phyloP scores from a whole-genome alignment of 2,888 invertebrate species.

The Abscondita cerata region DNA sequence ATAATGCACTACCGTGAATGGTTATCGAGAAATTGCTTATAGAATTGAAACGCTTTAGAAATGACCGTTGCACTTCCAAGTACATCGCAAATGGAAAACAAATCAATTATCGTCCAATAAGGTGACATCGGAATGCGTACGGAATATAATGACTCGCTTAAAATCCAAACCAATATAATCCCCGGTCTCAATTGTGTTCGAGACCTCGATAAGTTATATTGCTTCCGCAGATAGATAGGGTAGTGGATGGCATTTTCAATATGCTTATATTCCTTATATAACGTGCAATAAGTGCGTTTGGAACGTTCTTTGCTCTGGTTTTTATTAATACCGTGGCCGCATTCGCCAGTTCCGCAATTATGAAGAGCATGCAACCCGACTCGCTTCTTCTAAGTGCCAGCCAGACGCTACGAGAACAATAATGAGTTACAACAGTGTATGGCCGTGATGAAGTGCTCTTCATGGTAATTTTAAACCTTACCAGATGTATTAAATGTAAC shows the following conservation, averaged over 20 bases:
- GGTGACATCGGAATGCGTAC: slow-evolving; percentile 47
- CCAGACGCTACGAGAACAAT: slow-evolving; percentile 35
- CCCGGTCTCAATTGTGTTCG: slow-evolving; percentile 41
- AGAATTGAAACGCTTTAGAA: slow-evolving; percentile 29
- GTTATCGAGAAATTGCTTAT: slow-evolving; percentile 20
- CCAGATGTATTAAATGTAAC: slow-evolving; percentile 40
- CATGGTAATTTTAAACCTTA: slow-evolving; percentile 40
- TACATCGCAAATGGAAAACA: slow-evolving; percentile 34
- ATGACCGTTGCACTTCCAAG: slow-evolving; percentile 27
- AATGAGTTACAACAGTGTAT: slow-evolving; percentile 36
- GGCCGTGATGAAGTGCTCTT: slow-evolving; percentile 38
- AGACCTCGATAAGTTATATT: slow-evolving; percentile 44
- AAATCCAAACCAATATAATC: slow-evolving; percentile 54
- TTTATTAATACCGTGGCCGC: slow-evolving; percentile 43
- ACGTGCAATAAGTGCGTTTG: slow-evolving; percentile 48
- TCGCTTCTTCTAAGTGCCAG: slow-evolving; percentile 24
- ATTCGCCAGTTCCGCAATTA: slow-evolving; percentile 33
- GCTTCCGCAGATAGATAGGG: slow-evolving; percentile 47
- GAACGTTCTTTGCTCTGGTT: slow-evolving; percentile 42
- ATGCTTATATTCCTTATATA: slow-evolving; percentile 55
- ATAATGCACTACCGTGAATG: slow-evolving; percentile 30
- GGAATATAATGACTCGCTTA: slow-evolving; percentile 55
- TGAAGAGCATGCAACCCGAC: slow-evolving; percentile 33
- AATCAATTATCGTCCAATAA: slow-evolving; percentile 43
- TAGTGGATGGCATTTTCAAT: slow-evolving; percentile 54